Conservation (phyloP, 2,888 invertebrate genomes). For the Xestia xanthographa region DNA sequence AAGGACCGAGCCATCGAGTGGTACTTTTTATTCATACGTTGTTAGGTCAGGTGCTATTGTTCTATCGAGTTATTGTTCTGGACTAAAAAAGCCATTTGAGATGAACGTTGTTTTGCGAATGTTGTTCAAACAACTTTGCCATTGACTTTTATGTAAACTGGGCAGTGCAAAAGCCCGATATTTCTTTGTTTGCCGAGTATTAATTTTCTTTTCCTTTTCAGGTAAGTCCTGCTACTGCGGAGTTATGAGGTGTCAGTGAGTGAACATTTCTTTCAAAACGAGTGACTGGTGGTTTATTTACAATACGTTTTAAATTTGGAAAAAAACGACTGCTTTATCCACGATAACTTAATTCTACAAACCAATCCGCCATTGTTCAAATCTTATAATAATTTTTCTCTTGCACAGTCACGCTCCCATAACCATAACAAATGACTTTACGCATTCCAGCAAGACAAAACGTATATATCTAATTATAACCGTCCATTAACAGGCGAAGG, state of each 20-base stretch:
- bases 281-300: background rate
- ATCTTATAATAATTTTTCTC: conserved; percentile 51
- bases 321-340: background rate
- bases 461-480: conserved; percentile 78
- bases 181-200: conserved; percentile 39
- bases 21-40: conserved; percentile 60
- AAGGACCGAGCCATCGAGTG: conserved; percentile 57
- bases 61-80: conserved; percentile 72
- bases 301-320: background rate
- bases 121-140: conserved; percentile 59
- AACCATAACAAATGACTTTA: conserved; percentile 41
- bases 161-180: conserved; percentile 17
- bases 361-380: conserved; percentile 25
- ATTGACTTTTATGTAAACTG: conserved; percentile 48
- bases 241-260: conserved; percentile 28
- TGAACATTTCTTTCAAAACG: background rate
- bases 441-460: conserved; percentile 70
- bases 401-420: conserved; percentile 48
- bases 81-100: conserved; percentile 68
- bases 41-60: conserved; percentile 70
- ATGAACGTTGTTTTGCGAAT: conserved; percentile 66
- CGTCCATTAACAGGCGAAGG: conserved; percentile 78
- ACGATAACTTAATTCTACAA: conserved; percentile 8
- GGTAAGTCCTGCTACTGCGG: conserved; percentile 64
- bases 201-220: conserved; percentile 62